Evolutionary conservation across 2,113 vertebrate genomes (phyloP), one percentile per base, ranked within the genome.

Genomic region (Felis catus): DNA sequence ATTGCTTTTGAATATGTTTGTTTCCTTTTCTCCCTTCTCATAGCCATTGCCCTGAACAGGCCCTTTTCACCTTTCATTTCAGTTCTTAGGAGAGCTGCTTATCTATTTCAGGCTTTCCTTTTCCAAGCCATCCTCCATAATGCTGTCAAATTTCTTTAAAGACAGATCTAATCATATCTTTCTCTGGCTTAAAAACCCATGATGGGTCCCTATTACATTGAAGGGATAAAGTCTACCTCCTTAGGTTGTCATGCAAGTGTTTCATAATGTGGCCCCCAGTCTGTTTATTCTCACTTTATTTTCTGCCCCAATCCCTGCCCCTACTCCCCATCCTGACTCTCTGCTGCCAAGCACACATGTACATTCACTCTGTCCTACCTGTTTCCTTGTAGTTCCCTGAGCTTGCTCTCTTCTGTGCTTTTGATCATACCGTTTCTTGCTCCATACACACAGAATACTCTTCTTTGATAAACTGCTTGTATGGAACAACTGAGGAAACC

Each of bases 61-160:
- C 36, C 39, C 31, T 58, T 97, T 96, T 91, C 36, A 89, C 95
- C 86, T 92, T 92, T 91, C 71, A 58, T 66, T 91, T 74, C 29
- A 61, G 3, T 86, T 92, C n/a, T 96, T 45, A 78, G 74, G 27
- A 86, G 76, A 84, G 27, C 51, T 86, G 66, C 68, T 90, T 90
- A 79, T 80, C 70, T 83, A 55, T 87, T 91, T 86, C 8, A 66
- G 82, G 61, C 79, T 94, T 95, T 74, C 53, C 7, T 92, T 95
- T 96, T 96, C 86, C 82, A 82, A 19, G 74, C 66, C 74, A 66
- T 91, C 65, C 36, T 96, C 58, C 71, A 78, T 61, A 84, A 15
- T 94, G 51, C 66, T 97, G 33, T 93, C 85, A 88, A 68, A 41
- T 81, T 63, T 91, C 79, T 93, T 93, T 61, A 97, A 95, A 97